Conservation (phyloP, 1,140 invertebrate species). For the Sycophaga agraensis region DNA sequence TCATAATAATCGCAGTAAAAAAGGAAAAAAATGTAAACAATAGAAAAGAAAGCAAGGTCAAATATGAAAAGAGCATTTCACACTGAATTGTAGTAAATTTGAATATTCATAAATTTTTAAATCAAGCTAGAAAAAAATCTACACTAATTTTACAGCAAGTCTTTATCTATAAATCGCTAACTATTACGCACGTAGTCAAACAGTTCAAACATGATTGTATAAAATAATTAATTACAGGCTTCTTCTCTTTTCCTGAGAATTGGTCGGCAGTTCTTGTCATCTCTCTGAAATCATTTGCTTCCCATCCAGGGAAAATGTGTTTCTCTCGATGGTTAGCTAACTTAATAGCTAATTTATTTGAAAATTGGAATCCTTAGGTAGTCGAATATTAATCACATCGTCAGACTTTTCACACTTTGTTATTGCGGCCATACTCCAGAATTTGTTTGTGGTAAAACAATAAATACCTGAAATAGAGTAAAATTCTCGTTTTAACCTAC, state of each 20-base stretch:
- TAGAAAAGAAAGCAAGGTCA: conserved; percentile 3
- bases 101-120: neutral
- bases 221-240: conserved; percentile 28
- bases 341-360: conserved; percentile 21
- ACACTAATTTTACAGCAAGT: conserved; percentile 11
- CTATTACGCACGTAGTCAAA: conserved; percentile 22
- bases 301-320: conserved; percentile 1
- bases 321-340: conserved; percentile 21
- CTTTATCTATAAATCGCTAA: neutral
- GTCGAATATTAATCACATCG: conserved; percentile 36
- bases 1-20: neutral
- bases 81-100: conserved; percentile 6
- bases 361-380: conserved; percentile 25
- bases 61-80: conserved; percentile 3
- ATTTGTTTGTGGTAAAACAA: conserved; percentile 93
- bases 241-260: conserved; percentile 23
- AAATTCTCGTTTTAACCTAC: too few relatives aligned
- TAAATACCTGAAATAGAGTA: conserved; percentile 87
- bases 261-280: conserved; percentile 11
- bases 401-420: conserved; percentile 45
- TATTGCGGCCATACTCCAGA: conserved; percentile 72
- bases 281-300: neutral
- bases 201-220: conserved; percentile 28
- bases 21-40: neutral
- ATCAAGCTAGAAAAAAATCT: conserved; percentile 13